These are phyloP conservation scores for Geotrypetes seraphini DNA, from an alignment of 2,797 vertebrate species.

Conservation along the genomic window DNA sequence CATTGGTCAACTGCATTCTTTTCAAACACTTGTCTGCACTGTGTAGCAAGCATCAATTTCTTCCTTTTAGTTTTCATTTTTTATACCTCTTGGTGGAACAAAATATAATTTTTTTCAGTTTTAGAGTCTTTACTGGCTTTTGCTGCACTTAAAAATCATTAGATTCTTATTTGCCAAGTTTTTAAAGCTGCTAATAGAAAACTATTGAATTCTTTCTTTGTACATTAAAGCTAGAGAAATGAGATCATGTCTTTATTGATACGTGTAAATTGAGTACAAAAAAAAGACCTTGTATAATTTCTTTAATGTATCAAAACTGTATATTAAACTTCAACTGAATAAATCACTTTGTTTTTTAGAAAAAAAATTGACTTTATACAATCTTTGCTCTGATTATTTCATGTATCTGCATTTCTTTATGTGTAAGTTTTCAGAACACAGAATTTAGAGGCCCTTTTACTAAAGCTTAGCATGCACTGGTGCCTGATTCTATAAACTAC, in stretches of 20 bases:
- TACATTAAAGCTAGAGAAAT: conserved; percentile 70
- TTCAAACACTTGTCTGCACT: conserved; percentile 63
- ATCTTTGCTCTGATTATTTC: no score
- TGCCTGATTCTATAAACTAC: no score
- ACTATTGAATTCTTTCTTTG: conserved; percentile 63
- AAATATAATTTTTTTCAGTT: conserved; percentile 46
- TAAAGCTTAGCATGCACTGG: no score
- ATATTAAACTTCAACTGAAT: conserved; percentile 80
- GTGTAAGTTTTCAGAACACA: no score
- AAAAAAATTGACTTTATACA: no score
- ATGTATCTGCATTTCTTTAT: no score
- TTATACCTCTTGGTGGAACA: conserved; percentile 48
- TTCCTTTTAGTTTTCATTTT: conserved; percentile 46
- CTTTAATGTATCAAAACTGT: conserved; percentile 76
- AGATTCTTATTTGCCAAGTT: conserved; percentile 68
- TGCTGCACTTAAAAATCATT: conserved; percentile 59
- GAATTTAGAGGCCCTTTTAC: no score
- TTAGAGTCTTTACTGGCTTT: conserved; percentile 49
- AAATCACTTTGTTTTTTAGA: conserved; percentile 74
- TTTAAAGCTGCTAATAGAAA: conserved; percentile 78
- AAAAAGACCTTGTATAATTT: conserved; percentile 73
- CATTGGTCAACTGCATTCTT: conserved; percentile 50
- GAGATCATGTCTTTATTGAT: conserved; percentile 60
- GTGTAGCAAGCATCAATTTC: conserved; percentile 65
- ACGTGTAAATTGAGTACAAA: conserved; percentile 79